Evolutionary conservation across 1,140 invertebrate species (phyloP).

Genomic region (Drosophila oshimai): DNA sequence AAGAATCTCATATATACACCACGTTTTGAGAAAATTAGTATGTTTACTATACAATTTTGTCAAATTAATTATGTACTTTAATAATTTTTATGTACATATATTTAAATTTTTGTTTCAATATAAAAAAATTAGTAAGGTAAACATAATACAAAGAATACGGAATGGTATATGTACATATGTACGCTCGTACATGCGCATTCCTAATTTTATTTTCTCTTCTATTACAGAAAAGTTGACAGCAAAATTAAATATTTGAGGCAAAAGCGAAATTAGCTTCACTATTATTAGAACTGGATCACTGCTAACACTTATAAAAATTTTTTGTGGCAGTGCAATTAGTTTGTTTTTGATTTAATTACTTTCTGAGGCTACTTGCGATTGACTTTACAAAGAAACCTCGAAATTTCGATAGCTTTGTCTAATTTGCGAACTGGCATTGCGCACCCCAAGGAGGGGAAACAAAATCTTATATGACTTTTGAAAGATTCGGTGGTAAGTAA

Average conservation of each 20-base stretch:
- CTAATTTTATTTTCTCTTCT: constrained; percentile 12
- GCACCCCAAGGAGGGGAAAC: constrained; percentile 80
- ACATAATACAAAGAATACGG: neutral
- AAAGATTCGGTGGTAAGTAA: constrained; percentile 82
- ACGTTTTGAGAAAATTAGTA: neutral
- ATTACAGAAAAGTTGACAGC: constrained; percentile 15
- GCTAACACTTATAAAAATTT: neutral
- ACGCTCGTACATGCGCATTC: constrained; percentile 21
- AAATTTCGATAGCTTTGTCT: constrained; percentile 32
- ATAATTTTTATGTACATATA: neutral
- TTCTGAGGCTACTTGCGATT: constrained; percentile 19
- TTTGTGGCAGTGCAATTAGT: constrained; percentile 6
- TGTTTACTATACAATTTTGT: too few relatives aligned
- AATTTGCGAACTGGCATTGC: constrained; percentile 75
- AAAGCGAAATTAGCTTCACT: constrained; percentile 10
- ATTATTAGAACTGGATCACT: constrained; percentile 8
- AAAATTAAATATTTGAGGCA: constrained; percentile 3
- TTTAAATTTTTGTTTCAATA: neutral
- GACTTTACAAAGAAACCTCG: constrained; percentile 14
- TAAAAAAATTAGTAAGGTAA: neutral
- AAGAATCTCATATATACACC: neutral
- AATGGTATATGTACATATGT: constrained; percentile 12
- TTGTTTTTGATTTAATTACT: constrained; percentile 13
- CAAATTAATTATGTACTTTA: too few relatives aligned
- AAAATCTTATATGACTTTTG: constrained; percentile 83